Conservation (phyloP, 2,797 vertebrate genomes). For the Falco peregrinus region DNA sequence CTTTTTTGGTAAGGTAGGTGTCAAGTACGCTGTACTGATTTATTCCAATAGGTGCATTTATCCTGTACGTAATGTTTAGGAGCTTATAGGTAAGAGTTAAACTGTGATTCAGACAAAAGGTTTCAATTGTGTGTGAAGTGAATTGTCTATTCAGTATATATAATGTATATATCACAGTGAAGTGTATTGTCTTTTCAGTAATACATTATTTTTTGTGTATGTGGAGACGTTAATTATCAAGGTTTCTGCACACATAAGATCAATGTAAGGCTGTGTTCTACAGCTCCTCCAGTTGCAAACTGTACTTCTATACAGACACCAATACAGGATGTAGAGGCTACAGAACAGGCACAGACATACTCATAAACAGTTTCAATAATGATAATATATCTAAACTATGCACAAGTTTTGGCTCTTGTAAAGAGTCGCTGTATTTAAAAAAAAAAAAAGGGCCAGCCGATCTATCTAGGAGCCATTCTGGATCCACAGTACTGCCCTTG, state of each 20-base stretch:
- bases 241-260: neutral
- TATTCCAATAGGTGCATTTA: neutral
- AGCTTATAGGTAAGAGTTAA: neutral
- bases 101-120: neutral
- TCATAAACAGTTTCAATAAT: neutral
- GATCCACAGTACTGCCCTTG: neutral
- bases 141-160: neutral
- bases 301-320: neutral
- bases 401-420: neutral
- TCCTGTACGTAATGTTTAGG: neutral
- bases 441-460: neutral
- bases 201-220: neutral
- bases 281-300: neutral
- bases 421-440: neutral
- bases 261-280: neutral
- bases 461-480: neutral
- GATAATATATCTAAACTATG: neutral
- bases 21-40: neutral
- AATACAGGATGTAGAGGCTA: neutral
- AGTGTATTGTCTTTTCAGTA: neutral
- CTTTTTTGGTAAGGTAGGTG: neutral
- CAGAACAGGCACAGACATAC: neutral
- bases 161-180: too few species aligned
- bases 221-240: neutral
- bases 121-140: neutral